Evolutionary conservation across 2,113 vertebrate species (phyloP).

Genomic region (Scortum barcoo): DNA sequence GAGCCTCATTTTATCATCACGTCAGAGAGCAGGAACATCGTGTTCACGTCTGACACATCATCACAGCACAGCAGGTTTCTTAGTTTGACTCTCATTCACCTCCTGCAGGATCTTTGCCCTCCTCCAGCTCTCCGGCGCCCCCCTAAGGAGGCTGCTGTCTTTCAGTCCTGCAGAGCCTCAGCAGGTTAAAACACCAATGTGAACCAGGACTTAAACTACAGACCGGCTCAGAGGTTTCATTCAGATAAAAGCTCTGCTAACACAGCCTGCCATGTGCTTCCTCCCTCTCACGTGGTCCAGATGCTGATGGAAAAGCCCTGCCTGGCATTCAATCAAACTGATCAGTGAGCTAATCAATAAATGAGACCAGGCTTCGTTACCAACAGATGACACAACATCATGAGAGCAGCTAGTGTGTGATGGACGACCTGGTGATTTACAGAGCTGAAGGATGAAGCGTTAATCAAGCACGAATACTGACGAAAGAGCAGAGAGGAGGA

Average conservation of each 20-base stretch:
- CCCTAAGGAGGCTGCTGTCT: too few species aligned
- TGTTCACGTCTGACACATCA: not conserved
- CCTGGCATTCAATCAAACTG: conserved; percentile 20
- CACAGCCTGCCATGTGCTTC: not conserved
- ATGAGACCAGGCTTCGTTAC: conserved; percentile 8
- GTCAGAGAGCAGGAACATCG: not conserved
- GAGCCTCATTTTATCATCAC: too few species aligned
- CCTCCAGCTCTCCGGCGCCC: too few species aligned
- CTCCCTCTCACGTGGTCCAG: not conserved
- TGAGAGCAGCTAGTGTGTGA: not conserved
- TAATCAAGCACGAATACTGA: conserved; percentile 25
- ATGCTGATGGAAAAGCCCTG: not conserved
- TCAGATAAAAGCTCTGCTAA: not conserved
- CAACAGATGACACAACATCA: conserved; percentile 21
- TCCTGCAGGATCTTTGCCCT: too few species aligned
- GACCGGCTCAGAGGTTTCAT: too few species aligned
- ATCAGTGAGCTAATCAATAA: conserved; percentile 42
- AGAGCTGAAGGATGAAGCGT: conserved; percentile 3
- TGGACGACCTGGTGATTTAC: conserved; percentile 26
- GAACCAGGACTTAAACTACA: too few species aligned
- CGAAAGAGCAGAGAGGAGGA: not conserved
- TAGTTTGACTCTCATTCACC: too few species aligned
- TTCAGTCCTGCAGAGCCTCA: too few species aligned
- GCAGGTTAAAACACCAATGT: too few species aligned
- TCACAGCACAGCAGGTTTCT: not conserved